A percentile compares a stretch with the other conserved stretches of the same genome.
Conservation (phyloP, 2,888 invertebrate species). For the Atrina japonica region DNA sequence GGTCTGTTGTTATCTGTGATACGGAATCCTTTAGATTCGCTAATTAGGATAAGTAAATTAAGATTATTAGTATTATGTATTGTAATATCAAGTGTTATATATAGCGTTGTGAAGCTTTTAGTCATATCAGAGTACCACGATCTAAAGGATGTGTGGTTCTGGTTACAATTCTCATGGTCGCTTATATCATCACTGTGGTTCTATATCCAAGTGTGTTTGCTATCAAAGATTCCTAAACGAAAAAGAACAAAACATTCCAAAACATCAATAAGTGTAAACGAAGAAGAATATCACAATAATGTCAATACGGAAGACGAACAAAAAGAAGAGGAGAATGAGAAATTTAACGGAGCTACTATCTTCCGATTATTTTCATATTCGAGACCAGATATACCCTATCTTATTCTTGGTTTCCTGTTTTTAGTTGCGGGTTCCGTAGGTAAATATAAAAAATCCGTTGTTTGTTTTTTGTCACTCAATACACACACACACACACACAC, state of each 20-base stretch:
- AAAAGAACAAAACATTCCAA: too few relatives aligned
- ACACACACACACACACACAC: not conserved
- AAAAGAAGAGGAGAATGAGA: constrained; percentile 33
- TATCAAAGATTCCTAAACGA: too few relatives aligned
- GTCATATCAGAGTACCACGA: constrained; percentile 54
- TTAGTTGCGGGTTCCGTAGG: constrained; percentile 61
- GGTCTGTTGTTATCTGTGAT: constrained; percentile 56
- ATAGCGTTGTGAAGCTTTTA: constrained; percentile 62
- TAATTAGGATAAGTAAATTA: constrained; percentile 46
- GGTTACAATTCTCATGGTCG: constrained; percentile 62
- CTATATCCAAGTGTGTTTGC: constrained; percentile 28
- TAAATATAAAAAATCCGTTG: too few relatives aligned
- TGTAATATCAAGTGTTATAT: constrained; percentile 50
- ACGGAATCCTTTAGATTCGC: constrained; percentile 44
- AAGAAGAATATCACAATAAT: constrained; percentile 20
- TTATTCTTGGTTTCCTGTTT: constrained; percentile 60
- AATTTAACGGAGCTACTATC: constrained; percentile 50
- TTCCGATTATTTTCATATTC: constrained; percentile 63
- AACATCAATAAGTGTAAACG: constrained; percentile 31
- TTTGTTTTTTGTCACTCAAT: too few relatives aligned
- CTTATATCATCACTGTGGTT: constrained; percentile 51
- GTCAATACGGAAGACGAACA: not conserved
- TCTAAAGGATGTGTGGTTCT: constrained; percentile 59
- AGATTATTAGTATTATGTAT: constrained; percentile 34
- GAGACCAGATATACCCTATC: constrained; percentile 58